Base-by-base conservation (phyloP, 2,113 vertebrate genomes). In the Meleagris gallopavo region DNA sequence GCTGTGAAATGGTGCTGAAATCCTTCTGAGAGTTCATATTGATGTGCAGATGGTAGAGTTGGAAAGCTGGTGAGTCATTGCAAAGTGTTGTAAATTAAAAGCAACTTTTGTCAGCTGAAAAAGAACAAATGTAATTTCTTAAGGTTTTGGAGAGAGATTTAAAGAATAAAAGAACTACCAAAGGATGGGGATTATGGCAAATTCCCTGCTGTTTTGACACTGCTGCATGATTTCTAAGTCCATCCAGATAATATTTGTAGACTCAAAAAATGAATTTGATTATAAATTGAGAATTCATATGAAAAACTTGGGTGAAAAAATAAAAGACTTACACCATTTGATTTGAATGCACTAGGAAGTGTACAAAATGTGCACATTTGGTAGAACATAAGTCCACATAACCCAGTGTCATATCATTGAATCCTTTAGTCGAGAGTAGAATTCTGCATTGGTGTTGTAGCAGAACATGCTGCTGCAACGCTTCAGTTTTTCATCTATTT, bases 31-130 rank as follows among this genome's bases (percentile, higher is more conserved):
- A 79, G 71, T 66, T 91, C 34, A 2, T 88, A 74, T 86, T 61
- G 72, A 77, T 65, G 79, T 83, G 54, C 91, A 96, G 93, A 95
- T 95, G 94, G 93, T 83, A 61, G 75, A 89, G 72, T 85, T 91
- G 88, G 67, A 91, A 88, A 88, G 82, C 69, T 88, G 72, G 50
- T 89, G 87, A 91, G 61, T 89, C 93, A 83, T 40, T 89, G 74
- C 89, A 89, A 91, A 91, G 72, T 74, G 85, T 32, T 95, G 30
- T 93, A 95, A 91, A 96, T 90, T 77, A 86, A 95, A 95, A 88
- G n/a, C 52, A 86, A 48, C 76, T 86, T 91, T 61, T 81, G 52
- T 83, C 65, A 78, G 88, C 95, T 95, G 93, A 89, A 97, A 95
- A 95, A 93, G 96, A 96, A 52, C 89, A 95, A 95, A 60, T 3